Base-by-base conservation (phyloP, 1,140 invertebrate species). In the Meloidogyne floridensis region DNA sequence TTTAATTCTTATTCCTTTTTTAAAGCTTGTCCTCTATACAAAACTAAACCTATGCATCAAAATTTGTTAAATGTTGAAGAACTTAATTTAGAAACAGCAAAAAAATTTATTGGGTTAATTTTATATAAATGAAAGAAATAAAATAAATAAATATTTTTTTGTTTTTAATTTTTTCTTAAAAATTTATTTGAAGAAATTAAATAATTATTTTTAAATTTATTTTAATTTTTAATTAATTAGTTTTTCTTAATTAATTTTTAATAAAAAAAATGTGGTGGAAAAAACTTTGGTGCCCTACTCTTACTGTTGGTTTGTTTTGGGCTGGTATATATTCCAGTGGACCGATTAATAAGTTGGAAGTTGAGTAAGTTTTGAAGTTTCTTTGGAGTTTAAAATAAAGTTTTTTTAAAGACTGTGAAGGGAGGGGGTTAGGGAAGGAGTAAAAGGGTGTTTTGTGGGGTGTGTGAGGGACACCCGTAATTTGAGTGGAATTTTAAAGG, bases 11-110 rank as follows among this genome's bases (percentile, higher is more conserved):
- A 47, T 6, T 47, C 20, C 32, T 47, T 47, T 47, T 47, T 47
- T 47, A 10, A n/a, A 87, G 86, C 80, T 13, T 70, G 82, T 18
- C 88, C 81, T 69, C 85, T 89, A 20, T 89, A 89, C 79, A 88
- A 86, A 43, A 81, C 88, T 20, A 82, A 76, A 43, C 84, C 86
- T 3, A 86, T 82, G 80, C 86, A 82, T 56, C 84, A 89, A 72
- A 84, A 87, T 56, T 72, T 89, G 84, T 51, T 77, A 0, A 77
- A 81, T n/a, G 84, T 89, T 13, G 83, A 83, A 32, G 83, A 86
- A 13, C 77, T 89, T 8, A 86, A 90, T 53, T 82, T 86, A 74
- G 85, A 86, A 32, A 82, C 86, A 8, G 80, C 87, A 54, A 80
- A 85, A 47, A 88, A 89, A 72, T 86, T 89, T 72, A 84, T 77